A percentile compares a stretch with the other conserved stretches of the same genome.
phyloP scores from a whole-genome alignment of 1,140 invertebrate species.

The Elymnias hypermnestra region DNA sequence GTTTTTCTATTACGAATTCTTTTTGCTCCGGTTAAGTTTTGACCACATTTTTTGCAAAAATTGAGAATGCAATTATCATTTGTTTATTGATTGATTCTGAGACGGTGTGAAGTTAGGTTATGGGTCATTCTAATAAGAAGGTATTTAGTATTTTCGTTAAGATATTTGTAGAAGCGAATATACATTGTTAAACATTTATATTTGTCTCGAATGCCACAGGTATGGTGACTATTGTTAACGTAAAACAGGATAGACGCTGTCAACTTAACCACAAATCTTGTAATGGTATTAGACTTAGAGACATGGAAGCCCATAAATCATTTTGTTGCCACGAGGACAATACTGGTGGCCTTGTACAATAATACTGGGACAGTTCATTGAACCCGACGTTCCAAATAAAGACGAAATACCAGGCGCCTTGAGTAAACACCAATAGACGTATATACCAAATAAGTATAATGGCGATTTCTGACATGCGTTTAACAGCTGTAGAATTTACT shows the following conservation, averaged over 20 bases:
- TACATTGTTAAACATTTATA: too few species aligned
- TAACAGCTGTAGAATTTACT: slow-evolving; percentile 1
- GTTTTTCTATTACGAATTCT: too few species aligned
- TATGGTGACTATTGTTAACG: neutral
- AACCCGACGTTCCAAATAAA: slow-evolving; percentile 45
- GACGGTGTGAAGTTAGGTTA: too few species aligned
- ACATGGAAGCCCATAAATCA: slow-evolving; percentile 29
- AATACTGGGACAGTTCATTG: slow-evolving; percentile 39
- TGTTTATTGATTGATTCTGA: too few species aligned
- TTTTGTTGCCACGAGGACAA: slow-evolving; percentile 39
- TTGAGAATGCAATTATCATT: too few species aligned
- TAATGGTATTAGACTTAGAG: slow-evolving; percentile 12
- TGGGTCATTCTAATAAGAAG: too few species aligned
- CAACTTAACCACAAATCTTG: slow-evolving; percentile 25
- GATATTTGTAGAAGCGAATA: too few species aligned
- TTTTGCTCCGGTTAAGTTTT: too few species aligned
- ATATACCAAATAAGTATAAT: slow-evolving; percentile 17
- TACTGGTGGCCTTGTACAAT: slow-evolving; percentile 46
- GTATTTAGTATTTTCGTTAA: too few species aligned
- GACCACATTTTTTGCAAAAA: too few species aligned
- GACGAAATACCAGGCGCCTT: slow-evolving; percentile 38
- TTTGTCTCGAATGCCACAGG: too few species aligned
- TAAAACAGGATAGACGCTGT: slow-evolving; percentile 9
- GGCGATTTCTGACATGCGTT: slow-evolving; percentile 3
- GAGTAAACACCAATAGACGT: slow-evolving; percentile 35